Conservation (phyloP, 2,113 vertebrate species). For the Chloropsis hardwickii region DNA sequence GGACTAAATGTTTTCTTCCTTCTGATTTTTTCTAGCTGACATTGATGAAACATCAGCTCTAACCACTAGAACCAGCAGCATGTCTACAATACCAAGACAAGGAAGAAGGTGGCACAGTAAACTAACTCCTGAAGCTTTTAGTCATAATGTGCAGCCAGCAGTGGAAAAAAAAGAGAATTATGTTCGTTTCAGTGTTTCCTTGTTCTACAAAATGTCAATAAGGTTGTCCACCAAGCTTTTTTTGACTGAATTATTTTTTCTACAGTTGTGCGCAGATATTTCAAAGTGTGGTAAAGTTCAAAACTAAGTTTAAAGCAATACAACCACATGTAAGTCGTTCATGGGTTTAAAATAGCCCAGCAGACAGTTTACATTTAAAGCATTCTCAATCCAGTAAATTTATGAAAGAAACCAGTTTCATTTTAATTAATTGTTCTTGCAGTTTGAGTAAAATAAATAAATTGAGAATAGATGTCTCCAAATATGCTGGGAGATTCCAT, state of each 20-base stretch:
- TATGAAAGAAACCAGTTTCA: background rate
- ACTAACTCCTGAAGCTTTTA: background rate
- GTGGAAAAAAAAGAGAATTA: background rate
- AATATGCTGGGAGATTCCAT: background rate
- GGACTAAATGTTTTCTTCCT: background rate
- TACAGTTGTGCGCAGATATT: background rate
- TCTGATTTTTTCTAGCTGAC: background rate
- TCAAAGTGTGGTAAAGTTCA: conserved; percentile 3
- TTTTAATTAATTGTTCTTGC: background rate
- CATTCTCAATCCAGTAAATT: background rate
- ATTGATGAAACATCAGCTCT: background rate
- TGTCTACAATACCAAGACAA: background rate
- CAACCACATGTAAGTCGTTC: background rate
- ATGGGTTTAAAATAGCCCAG: conserved; percentile 6
- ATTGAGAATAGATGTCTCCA: background rate
- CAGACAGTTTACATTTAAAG: background rate
- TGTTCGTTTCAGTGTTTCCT: background rate
- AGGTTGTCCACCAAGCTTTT: conserved; percentile 6
- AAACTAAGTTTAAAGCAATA: background rate
- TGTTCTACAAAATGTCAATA: background rate
- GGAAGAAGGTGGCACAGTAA: background rate
- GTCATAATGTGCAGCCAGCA: background rate
- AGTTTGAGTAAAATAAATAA: background rate
- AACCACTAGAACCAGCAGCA: background rate
- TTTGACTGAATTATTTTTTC: conserved; percentile 15